phyloP scores from a whole-genome alignment of 2,797 vertebrate genomes.

The Phrynocephalus vlangalii region DNA sequence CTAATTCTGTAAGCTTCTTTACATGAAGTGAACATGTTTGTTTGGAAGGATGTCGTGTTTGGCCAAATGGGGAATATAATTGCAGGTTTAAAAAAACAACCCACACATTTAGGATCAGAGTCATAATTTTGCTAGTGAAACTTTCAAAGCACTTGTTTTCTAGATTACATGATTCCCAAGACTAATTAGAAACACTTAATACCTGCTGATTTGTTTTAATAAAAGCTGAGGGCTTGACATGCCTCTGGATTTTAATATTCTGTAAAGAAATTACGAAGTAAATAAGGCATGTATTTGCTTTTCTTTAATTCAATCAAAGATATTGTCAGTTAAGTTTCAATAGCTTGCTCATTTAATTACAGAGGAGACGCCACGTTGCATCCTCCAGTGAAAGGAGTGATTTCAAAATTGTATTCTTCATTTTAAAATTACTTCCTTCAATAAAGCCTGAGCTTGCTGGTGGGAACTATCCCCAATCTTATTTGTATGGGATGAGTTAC shows the following conservation, averaged over 20 bases:
- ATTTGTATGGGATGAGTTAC: conserved; percentile 40
- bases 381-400: conserved; percentile 27
- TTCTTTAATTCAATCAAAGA: conserved; percentile 59
- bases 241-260: conserved; percentile 54
- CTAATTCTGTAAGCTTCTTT: not conserved
- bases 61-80: not conserved
- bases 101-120: not conserved
- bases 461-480: conserved; percentile 28
- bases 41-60: not conserved
- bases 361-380: conserved; percentile 42
- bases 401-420: conserved; percentile 42
- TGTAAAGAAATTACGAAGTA: conserved; percentile 51
- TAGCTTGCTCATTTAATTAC: conserved; percentile 52
- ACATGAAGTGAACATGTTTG: not conserved
- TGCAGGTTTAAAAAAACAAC: not conserved
- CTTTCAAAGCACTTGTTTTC: conserved; percentile 1
- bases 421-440: conserved; percentile 17
- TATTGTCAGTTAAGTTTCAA: conserved; percentile 58
- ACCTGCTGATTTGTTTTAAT: conserved; percentile 49
- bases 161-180: not conserved
- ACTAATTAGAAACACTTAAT: conserved; percentile 39
- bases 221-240: conserved; percentile 27
- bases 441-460: not conserved
- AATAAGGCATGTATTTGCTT: conserved; percentile 40
- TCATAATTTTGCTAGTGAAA: conserved; percentile 18